Evolutionary conservation across 2,888 invertebrate genomes (phyloP), one percentile per base, ranked within the genome.

Genomic region (Morpho achilles): DNA sequence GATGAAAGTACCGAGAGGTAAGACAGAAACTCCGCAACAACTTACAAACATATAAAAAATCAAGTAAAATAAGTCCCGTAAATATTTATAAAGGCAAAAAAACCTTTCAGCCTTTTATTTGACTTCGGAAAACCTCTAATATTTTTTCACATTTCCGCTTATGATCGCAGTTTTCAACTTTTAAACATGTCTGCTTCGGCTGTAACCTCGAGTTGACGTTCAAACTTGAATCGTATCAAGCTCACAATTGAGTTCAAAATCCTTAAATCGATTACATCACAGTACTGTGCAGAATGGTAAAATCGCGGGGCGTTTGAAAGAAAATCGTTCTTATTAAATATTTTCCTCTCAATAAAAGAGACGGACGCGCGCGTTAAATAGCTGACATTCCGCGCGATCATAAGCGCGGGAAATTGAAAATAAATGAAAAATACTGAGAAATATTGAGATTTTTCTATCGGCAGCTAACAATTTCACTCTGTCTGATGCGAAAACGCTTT

Each of bases 321-420:
- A 75, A 77, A 80, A 76, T 73, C 73, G 72, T 75, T 72, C 75
- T 77, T 79, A 79, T 78, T 78, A 80, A 80, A 80, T 79, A 80
- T 80, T 77, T 78, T 75, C 75, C 67, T 76, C 77, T 73, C 77
- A 77, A 79, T 79, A 76, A 73, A 72, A 70, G 65, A 67, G 71
- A 61, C 58, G 69, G 67, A 64, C 67, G 72, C 66, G 67, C 65
- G 69, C 74, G 73, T 68, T 75, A 75, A 76, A 77, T 76, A 73
- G 72, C 68, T 61, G 63, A 63, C 74, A 70, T 77, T 68, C 77
- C 76, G 54, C 47, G 56, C 70, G 73, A 68, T 72, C 75, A 72
- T 73, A 72, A 76, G 72, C 69, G 76, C 64, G 72, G 69, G 70
- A 74, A 73, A 76, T 73, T 74, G 71, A 69, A 77, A 76, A 75